These are phyloP conservation scores for Mus spicilegus DNA, from an alignment of 2,113 vertebrate genomes.

Conservation along the genomic window DNA sequence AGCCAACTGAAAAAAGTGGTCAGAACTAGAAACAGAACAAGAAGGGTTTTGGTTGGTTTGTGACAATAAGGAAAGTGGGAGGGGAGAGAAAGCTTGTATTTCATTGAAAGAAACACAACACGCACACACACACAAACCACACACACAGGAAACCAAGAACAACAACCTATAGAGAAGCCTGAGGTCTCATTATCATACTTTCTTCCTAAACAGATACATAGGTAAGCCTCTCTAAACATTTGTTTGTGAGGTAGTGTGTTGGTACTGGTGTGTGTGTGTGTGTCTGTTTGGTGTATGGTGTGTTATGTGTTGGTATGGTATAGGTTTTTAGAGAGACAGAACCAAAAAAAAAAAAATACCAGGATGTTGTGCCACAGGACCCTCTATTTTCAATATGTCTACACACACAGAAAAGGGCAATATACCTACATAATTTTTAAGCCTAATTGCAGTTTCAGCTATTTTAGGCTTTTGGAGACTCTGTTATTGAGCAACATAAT, in stretches of 20 bases:
- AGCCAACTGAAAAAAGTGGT: not conserved
- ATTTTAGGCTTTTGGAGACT: not conserved
- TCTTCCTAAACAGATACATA: not conserved
- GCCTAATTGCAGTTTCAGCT: not conserved
- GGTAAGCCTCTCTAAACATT: not conserved
- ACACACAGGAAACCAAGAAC: not conserved
- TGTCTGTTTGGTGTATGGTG: not conserved
- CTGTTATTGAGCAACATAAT: not conserved
- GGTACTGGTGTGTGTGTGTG: not conserved
- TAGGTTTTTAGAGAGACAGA: not conserved
- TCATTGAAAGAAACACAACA: not conserved
- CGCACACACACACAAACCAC: not conserved
- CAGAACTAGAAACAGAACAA: not conserved
- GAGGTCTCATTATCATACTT: not conserved
- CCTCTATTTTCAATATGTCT: not conserved
- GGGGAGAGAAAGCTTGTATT: not conserved
- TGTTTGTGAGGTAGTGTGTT: not conserved
- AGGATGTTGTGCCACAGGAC: too few relatives aligned
- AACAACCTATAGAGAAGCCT: not conserved
- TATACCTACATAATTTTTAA: not conserved
- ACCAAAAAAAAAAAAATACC: not conserved
- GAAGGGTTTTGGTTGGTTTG: rapidly evolving
- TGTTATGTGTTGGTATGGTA: not conserved
- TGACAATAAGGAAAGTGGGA: not conserved
- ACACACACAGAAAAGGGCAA: not conserved